These are phyloP conservation scores for Serripes groenlandicus DNA, from an alignment of 2,888 invertebrate genomes.

Conservation along the genomic window DNA sequence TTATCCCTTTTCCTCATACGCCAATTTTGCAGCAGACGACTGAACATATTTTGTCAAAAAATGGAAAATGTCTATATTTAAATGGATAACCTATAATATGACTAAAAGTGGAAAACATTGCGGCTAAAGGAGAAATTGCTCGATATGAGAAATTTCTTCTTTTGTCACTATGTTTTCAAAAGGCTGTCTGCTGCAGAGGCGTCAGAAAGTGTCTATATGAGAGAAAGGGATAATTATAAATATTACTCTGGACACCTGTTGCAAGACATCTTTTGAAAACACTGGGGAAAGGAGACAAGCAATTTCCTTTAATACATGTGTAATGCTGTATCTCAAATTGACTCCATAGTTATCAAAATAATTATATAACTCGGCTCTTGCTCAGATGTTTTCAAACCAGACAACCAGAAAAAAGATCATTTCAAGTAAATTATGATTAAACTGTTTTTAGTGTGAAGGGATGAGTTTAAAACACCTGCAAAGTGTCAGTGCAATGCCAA, in stretches of 20 bases:
- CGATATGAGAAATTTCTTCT: neutral
- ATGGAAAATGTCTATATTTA: too few relatives aligned
- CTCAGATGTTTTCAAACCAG: neutral
- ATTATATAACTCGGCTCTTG: too few relatives aligned
- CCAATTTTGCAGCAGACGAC: too few relatives aligned
- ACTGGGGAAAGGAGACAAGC: neutral
- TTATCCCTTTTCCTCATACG: too few relatives aligned
- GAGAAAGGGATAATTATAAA: too few relatives aligned
- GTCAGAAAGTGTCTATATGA: too few relatives aligned
- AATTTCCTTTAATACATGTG: too few relatives aligned
- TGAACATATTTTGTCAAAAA: too few relatives aligned
- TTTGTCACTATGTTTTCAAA: neutral
- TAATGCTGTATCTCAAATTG: too few relatives aligned
- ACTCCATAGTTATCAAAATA: too few relatives aligned
- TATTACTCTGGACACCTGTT: neutral
- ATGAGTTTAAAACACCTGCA: neutral
- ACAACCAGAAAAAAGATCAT: neutral
- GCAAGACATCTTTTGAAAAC: neutral
- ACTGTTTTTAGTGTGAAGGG: neutral
- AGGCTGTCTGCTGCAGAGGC: too few relatives aligned
- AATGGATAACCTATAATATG: too few relatives aligned
- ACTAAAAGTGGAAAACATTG: neutral
- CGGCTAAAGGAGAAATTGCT: neutral
- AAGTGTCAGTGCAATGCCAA: constrained; percentile 8
- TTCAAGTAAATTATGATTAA: neutral